Evolutionary conservation across 2,888 invertebrate genomes (phyloP).

Genomic region (Orchesella flavescens): DNA sequence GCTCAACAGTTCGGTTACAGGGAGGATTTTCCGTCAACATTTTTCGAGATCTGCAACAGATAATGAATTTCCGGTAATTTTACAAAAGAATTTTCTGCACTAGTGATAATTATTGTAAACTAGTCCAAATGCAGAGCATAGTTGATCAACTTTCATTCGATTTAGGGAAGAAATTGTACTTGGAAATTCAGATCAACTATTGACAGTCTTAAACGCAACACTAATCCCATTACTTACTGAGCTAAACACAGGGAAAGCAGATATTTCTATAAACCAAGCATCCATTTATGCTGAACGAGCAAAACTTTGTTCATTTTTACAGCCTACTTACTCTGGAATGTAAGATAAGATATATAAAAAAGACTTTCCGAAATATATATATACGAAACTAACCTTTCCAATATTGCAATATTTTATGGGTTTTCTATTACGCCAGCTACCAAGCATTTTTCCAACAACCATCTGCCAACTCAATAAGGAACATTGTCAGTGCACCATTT

Average conservation of each 20-base stretch:
- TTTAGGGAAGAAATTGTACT: neutral
- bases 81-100: too few species aligned
- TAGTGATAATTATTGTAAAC: too few species aligned
- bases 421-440: conserved; percentile 39
- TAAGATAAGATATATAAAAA: too few species aligned
- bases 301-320: conserved; percentile 14
- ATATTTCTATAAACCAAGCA: conserved; percentile 49
- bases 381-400: too few species aligned
- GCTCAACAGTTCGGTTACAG: neutral
- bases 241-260: neutral
- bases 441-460: conserved; percentile 53
- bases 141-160: neutral
- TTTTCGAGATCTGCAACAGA: conserved; percentile 28
- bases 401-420: neutral
- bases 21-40: conserved; percentile 27
- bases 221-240: neutral
- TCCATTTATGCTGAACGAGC: conserved; percentile 19
- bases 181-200: neutral
- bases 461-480: conserved; percentile 27
- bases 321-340: conserved; percentile 48
- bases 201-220: neutral
- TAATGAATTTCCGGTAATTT: conserved; percentile 52
- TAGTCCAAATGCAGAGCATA: too few species aligned
- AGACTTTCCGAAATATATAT: too few species aligned
- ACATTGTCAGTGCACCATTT: conserved; percentile 57